phyloP scores from a whole-genome alignment of 1,140 invertebrate species.

The Dryas iulia region DNA sequence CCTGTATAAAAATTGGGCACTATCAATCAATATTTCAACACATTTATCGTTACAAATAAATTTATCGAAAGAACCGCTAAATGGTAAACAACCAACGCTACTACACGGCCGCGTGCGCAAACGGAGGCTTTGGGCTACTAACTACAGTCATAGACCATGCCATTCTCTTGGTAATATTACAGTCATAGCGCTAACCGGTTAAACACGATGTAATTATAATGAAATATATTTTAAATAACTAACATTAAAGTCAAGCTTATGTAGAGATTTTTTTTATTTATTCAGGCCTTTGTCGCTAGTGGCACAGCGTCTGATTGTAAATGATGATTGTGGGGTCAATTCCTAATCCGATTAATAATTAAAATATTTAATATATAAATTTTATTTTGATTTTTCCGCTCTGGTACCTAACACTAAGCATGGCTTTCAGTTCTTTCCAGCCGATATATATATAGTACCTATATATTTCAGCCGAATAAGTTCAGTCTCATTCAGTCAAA shows the following conservation, averaged over 20 bases:
- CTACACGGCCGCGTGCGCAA: conserved; percentile 29
- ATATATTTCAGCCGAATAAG: too few species aligned
- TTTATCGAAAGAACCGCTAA: conserved; percentile 5
- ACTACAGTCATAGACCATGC: conserved; percentile 27
- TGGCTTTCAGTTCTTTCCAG: too few species aligned
- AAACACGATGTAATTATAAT: conserved; percentile 22
- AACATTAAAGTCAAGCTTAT: background rate
- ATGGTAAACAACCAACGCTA: background rate
- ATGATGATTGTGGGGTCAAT: too few species aligned
- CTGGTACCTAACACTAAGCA: too few species aligned
- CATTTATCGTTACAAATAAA: conserved; percentile 14
- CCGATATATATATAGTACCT: too few species aligned
- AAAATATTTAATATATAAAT: too few species aligned
- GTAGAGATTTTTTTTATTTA: background rate
- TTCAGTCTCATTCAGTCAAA: too few species aligned
- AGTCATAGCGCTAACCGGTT: conserved; percentile 20
- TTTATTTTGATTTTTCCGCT: too few species aligned
- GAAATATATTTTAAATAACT: background rate
- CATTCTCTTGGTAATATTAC: conserved; percentile 29
- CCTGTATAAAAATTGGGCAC: conserved; percentile 12
- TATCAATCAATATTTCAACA: conserved; percentile 9
- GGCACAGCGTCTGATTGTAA: too few species aligned
- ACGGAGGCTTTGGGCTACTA: conserved; percentile 32
- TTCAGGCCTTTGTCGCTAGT: too few species aligned
- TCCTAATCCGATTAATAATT: too few species aligned